Conservation (phyloP, 1,140 invertebrate genomes). For the Maconellicoccus hirsutus region DNA sequence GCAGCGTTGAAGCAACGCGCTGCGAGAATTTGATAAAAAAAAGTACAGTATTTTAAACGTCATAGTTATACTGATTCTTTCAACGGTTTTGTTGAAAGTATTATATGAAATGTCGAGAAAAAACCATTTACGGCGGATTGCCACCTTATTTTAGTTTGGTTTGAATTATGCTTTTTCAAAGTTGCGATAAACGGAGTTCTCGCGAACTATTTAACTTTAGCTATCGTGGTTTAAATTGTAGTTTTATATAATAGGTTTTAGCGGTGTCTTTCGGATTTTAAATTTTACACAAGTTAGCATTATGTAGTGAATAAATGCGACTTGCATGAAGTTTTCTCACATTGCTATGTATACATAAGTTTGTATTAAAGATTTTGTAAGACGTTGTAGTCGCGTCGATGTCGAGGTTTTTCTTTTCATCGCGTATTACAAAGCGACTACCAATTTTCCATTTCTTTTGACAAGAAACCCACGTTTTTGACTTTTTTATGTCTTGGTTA, state of each 20-base stretch:
- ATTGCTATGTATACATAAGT: no score
- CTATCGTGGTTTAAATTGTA: background rate
- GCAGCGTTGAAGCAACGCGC: background rate
- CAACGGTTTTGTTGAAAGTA: background rate
- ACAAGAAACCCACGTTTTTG: no score
- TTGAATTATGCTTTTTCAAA: slow-evolving; percentile 5
- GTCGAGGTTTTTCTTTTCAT: no score
- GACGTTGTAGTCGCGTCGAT: background rate
- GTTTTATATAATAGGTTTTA: background rate
- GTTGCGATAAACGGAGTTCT: background rate
- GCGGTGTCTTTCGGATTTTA: background rate
- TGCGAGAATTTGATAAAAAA: slow-evolving; percentile 5
- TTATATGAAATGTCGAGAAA: background rate
- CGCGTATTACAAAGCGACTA: no score
- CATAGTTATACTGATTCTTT: background rate
- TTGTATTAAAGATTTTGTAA: slow-evolving; percentile 2
- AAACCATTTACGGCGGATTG: background rate
- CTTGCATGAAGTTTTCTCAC: background rate
- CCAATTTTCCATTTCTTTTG: no score
- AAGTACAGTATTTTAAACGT: background rate
- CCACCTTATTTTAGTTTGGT: background rate
- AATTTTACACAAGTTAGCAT: background rate
- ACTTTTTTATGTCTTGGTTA: no score
- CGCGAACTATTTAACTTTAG: background rate
- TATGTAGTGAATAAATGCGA: background rate